These are phyloP conservation scores for Sinocyclocheilus maitianheensis DNA, from an alignment of 2,113 vertebrate species.

Conservation along the genomic window DNA sequence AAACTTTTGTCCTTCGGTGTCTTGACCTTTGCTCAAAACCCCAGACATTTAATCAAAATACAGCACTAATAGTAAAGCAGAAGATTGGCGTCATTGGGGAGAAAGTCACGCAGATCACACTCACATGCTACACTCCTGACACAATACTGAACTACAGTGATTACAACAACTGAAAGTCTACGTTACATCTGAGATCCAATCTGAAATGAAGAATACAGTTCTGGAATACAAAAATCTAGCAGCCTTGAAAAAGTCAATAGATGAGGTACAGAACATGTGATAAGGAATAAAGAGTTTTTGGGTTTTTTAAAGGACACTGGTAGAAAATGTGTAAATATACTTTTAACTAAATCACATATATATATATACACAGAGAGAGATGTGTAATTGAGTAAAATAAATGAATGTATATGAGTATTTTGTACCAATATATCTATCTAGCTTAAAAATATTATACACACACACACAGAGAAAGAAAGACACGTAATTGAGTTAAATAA, in stretches of 20 bases:
- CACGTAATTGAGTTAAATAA: too few species aligned
- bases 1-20: not conserved
- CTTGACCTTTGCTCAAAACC: not conserved
- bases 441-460: too few species aligned
- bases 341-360: too few species aligned
- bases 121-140: slow-evolving; percentile 6
- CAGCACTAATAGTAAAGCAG: not conserved
- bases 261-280: not conserved
- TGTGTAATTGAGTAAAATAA: too few species aligned
- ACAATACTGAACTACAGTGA: not conserved
- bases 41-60: not conserved
- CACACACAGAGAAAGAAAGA: too few species aligned
- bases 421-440: too few species aligned
- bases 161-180: not conserved
- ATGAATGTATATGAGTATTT: too few species aligned
- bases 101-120: not conserved
- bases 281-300: too few species aligned
- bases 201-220: not conserved
- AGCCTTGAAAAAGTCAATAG: not conserved
- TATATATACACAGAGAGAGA: too few species aligned
- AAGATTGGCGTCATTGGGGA: not conserved
- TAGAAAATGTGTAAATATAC: too few species aligned
- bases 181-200: not conserved
- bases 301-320: too few species aligned
- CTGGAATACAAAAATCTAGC: not conserved